Conservation (phyloP, 2,113 vertebrate genomes). For the Miniopterus natalensis region DNA sequence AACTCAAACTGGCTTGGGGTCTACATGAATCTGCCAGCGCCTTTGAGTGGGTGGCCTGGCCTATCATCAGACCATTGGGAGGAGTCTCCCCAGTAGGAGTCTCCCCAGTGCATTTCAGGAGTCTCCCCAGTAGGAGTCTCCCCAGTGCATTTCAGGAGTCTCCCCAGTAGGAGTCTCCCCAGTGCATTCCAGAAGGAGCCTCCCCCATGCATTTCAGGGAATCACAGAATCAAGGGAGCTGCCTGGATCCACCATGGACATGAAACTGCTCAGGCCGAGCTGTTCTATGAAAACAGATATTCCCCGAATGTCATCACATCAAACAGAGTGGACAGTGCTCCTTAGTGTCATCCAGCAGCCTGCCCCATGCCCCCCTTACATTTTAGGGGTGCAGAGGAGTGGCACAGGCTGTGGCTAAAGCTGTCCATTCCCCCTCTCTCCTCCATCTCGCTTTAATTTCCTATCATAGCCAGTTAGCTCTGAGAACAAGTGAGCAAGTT, state of each 20-base stretch:
- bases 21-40: background rate
- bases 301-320: background rate
- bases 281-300: background rate
- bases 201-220: background rate
- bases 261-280: background rate
- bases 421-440: background rate
- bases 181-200: background rate
- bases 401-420: background rate
- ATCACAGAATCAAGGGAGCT: background rate
- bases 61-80: background rate
- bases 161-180: too few species aligned
- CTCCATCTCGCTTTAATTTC: background rate
- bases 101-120: too few species aligned
- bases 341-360: rapidly evolving
- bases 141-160: too few species aligned
- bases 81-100: background rate
- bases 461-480: background rate
- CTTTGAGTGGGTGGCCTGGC: background rate
- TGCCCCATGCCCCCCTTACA: background rate
- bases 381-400: background rate
- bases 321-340: background rate
- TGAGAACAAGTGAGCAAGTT: background rate
- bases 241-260: background rate
- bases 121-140: too few species aligned
- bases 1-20: background rate